Percentiles rank a stretch among this genome's conserved stretches.
phyloP scores from a whole-genome alignment of 2,888 invertebrate genomes.

The Protodeltote pygarga region DNA sequence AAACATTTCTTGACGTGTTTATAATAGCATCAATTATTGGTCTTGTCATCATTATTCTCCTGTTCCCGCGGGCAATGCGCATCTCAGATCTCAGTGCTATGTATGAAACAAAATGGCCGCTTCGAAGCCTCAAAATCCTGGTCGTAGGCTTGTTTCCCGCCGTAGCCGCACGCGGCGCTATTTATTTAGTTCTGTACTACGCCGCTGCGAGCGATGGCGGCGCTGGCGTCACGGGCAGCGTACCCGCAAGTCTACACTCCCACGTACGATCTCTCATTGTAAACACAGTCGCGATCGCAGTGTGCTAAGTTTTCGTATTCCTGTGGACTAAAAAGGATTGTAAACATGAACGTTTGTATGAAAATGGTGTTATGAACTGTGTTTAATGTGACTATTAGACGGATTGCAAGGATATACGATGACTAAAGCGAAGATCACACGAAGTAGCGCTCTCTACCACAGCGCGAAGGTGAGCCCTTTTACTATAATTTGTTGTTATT shows the following conservation, averaged over 20 bases:
- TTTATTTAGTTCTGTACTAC: constrained; percentile 73
- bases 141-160: constrained; percentile 56
- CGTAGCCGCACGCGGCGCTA: constrained; percentile 68
- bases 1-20: constrained; percentile 50
- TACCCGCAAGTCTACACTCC: constrained; percentile 72
- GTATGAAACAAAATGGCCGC: constrained; percentile 81
- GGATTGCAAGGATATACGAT: constrained; percentile 71
- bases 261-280: constrained; percentile 79
- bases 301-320: constrained; percentile 66
- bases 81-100: constrained; percentile 19
- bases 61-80: constrained; percentile 53
- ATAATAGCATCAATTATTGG: constrained; percentile 64
- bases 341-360: constrained; percentile 67
- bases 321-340: constrained; percentile 63
- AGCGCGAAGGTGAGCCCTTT: constrained; percentile 90
- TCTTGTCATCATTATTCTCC: constrained; percentile 45
- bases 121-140: constrained; percentile 50
- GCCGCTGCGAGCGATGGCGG: constrained; percentile 61
- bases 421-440: constrained; percentile 87
- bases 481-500: constrained; percentile 40
- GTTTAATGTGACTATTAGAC: constrained; percentile 59
- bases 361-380: constrained; percentile 75
- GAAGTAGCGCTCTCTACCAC: constrained; percentile 90
- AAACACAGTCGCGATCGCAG: constrained; percentile 72
- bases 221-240: constrained; percentile 69